phyloP scores from a whole-genome alignment of 2,113 vertebrate species.

The Machaerirhynchus nigripectus region DNA sequence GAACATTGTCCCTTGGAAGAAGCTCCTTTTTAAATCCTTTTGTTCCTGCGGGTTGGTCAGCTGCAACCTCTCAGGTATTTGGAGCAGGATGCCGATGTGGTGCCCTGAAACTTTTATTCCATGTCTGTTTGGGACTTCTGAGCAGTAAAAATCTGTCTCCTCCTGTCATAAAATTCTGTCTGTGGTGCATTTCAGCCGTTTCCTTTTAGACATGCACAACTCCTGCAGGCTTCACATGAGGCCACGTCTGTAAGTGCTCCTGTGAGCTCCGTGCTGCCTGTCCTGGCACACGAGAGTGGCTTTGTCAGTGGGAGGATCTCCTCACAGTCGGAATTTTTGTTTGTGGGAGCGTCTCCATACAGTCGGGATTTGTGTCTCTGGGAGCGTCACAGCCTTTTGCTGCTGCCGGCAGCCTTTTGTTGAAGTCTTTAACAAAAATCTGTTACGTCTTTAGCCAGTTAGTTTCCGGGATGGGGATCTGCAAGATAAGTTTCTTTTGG shows the following conservation, averaged over 20 bases:
- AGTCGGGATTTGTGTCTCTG: neutral
- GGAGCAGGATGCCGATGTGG: fast-evolving
- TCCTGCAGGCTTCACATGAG: neutral
- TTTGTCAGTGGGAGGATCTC: fast-evolving
- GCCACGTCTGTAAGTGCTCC: neutral
- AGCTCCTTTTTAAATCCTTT: neutral
- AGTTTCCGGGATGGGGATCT: neutral
- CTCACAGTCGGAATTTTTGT: neutral
- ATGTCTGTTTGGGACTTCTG: fast-evolving
- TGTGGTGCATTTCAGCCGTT: neutral
- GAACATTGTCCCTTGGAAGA: neutral
- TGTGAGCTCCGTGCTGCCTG: neutral
- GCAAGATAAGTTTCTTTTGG: neutral
- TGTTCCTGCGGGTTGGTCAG: fast-evolving
- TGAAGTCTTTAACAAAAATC: neutral
- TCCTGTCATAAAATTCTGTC: neutral
- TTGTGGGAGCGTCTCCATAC: neutral
- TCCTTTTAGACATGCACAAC: fast-evolving
- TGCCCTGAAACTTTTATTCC: neutral
- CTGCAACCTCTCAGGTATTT: neutral
- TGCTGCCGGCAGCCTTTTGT: neutral
- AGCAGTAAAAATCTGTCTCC: neutral
- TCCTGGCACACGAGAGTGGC: fast-evolving
- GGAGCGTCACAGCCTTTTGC: neutral
- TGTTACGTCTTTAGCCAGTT: neutral